Percentiles rank a stretch among this genome's conserved stretches.
Evolutionary conservation across 92 coral and sea anemone species (phyloP).

Genomic region (Palythoa caribaeorum): DNA sequence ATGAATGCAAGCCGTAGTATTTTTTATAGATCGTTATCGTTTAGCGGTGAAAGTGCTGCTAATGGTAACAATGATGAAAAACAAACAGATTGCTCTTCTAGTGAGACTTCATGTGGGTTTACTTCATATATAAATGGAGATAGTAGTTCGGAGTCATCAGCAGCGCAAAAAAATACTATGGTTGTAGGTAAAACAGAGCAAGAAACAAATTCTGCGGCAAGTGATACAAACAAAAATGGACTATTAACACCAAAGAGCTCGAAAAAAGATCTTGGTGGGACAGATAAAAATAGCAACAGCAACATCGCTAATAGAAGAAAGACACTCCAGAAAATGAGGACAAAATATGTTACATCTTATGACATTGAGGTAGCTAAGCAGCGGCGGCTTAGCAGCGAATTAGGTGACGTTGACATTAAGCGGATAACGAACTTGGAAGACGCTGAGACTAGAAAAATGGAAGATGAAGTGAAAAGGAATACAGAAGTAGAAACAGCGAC

Average conservation of each 20-base stretch:
- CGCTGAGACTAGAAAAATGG: neutral
- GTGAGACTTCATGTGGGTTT: neutral
- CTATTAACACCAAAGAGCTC: neutral
- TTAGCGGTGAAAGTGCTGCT: neutral
- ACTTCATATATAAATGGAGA: neutral
- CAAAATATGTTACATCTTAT: conserved; percentile 29
- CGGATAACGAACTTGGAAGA: neutral
- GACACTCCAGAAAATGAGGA: conserved; percentile 18
- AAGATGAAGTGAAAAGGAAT: conserved; percentile 14
- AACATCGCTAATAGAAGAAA: conserved; percentile 16
- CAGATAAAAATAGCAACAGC: neutral
- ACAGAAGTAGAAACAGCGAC: conserved; percentile 28
- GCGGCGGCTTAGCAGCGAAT: conserved; percentile 24
- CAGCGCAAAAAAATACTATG: neutral
- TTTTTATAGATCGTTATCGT: conserved; percentile 17
- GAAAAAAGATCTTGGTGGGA: neutral
- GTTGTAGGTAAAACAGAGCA: neutral
- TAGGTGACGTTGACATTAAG: neutral
- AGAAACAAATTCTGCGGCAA: neutral
- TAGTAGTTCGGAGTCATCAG: neutral
- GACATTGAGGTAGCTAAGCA: conserved; percentile 36
- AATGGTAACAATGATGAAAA: neutral
- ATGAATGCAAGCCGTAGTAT: neutral
- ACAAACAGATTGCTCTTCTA: neutral
- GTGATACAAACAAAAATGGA: neutral